Percentiles rank a stretch among this genome's conserved stretches.
These are phyloP conservation scores for Stenurella melanura DNA, from an alignment of 2,888 invertebrate species.

Conservation along the genomic window DNA sequence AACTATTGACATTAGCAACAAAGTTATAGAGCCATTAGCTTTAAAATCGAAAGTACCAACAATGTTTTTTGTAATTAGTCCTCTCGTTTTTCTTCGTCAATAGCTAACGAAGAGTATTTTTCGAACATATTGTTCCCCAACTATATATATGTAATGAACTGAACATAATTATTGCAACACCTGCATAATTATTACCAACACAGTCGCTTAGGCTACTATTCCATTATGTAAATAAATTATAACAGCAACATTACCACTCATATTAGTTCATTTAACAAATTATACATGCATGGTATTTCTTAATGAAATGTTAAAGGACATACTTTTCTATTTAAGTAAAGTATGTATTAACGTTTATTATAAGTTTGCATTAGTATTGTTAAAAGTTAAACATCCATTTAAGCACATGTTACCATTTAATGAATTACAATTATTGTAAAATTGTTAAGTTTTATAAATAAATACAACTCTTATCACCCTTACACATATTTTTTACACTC, in stretches of 20 bases:
- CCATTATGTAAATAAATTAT: slow-evolving; percentile 22
- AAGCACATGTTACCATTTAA: slow-evolving; percentile 20
- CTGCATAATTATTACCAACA: slow-evolving; percentile 10
- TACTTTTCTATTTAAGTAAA: slow-evolving; percentile 17
- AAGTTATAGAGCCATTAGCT: too few species aligned
- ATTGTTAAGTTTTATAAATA: slow-evolving; percentile 36
- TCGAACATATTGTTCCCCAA: background rate
- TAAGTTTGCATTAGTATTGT: slow-evolving; percentile 2
- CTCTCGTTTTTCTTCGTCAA: background rate
- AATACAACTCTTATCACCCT: slow-evolving; percentile 10
- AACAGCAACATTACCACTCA: slow-evolving; percentile 5
- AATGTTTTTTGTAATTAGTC: background rate
- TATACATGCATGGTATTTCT: slow-evolving; percentile 6
- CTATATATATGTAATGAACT: slow-evolving; percentile 1
- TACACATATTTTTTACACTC: slow-evolving; percentile 27
- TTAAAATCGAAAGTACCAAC: background rate
- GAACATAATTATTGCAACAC: background rate
- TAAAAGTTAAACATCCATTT: slow-evolving; percentile 12
- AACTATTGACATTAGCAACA: too few species aligned
- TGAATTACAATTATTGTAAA: slow-evolving; percentile 21
- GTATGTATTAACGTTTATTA: slow-evolving; percentile 8
- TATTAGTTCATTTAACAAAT: slow-evolving; percentile 5
- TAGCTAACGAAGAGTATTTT: background rate
- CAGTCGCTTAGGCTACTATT: slow-evolving; percentile 3
- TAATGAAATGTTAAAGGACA: slow-evolving; percentile 23